These are phyloP conservation scores for Nowickia ferox DNA, from an alignment of 2,888 invertebrate genomes.

Conservation along the genomic window DNA sequence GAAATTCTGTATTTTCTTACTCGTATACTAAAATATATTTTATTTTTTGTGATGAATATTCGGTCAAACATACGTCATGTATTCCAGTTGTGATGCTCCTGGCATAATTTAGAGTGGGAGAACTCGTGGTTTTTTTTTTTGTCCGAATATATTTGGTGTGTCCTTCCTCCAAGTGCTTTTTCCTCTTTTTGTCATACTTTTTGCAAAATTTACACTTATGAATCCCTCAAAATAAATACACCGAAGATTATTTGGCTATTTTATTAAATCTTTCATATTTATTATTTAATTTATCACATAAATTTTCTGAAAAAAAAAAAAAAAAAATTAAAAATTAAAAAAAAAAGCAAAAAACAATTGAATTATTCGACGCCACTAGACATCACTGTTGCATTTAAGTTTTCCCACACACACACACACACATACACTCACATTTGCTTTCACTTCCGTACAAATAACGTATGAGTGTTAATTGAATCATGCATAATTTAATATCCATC, in stretches of 20 bases:
- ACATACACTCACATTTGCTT: neutral
- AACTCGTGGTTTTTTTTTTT: no score
- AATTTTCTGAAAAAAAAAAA: neutral
- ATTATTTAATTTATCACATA: neutral
- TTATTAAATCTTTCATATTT: neutral
- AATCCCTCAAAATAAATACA: no score
- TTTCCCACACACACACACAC: neutral
- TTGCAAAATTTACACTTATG: no score
- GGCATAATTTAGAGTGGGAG: neutral
- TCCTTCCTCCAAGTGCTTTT: no score
- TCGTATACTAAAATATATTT: no score
- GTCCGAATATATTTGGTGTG: no score
- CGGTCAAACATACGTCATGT: no score
- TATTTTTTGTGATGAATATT: no score
- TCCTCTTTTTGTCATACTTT: no score
- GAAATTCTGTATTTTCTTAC: no score
- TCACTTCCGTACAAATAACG: neutral
- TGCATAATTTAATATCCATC: slow-evolving; percentile 56
- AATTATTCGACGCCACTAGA: neutral
- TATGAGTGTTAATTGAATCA: slow-evolving; percentile 59
- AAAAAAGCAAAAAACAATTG: neutral
- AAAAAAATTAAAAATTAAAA: no score
- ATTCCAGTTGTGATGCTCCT: neutral
- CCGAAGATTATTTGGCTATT: neutral
- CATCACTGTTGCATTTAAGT: slow-evolving; percentile 14